Evolutionary conservation across 1,140 invertebrate species (phyloP), one percentile per base, ranked within the genome.

Genomic region (Trachymyrmex septentrionalis): DNA sequence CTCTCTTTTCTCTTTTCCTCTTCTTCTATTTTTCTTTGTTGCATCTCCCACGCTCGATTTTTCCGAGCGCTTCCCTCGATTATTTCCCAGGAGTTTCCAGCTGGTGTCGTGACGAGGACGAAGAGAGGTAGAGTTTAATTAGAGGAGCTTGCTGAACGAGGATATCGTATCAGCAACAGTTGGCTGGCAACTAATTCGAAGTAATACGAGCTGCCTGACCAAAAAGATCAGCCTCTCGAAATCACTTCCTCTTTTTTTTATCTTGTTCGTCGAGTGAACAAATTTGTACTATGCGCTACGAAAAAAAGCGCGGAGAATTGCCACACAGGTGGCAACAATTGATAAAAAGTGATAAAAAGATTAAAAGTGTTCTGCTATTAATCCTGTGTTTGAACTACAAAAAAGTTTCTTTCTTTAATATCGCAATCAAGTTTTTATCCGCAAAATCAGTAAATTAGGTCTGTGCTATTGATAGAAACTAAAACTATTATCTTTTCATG

Each of bases 111-210:
- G 69, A 75, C 59, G 71, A 76, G 53, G 59, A n/a, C 55, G 71
- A 80, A 44, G 53, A 82, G 85, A 63, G n/a, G 48, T 53, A 48
- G 64, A 34, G 21, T 69, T 80, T 85, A 85, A 89, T 89, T 82
- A 44, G 50, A 73, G 30, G 55, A 85, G 64, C 59, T 57, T 27
- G 64, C n/a, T 69, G 78, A 34, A 87, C 66, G 72, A 87, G 87
- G 55, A 77, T 64, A 84, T 75, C 34, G 24, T 86, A 88, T 88
- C 55, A 88, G 87, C 85, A 90, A 86, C 87, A 88, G 82, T 86
- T 90, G 82, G 84, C 78, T 50, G 75, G 27, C 61, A 66, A 55
- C 71, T 72, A 66, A 76, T 57, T 80, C 85, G 53, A 69, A 55
- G 38, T 80, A 80, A 69, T 82, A 69, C 80, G 55, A 84, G 55